These are phyloP conservation scores for Columbina picui DNA, from an alignment of 2,113 vertebrate species.

Conservation along the genomic window DNA sequence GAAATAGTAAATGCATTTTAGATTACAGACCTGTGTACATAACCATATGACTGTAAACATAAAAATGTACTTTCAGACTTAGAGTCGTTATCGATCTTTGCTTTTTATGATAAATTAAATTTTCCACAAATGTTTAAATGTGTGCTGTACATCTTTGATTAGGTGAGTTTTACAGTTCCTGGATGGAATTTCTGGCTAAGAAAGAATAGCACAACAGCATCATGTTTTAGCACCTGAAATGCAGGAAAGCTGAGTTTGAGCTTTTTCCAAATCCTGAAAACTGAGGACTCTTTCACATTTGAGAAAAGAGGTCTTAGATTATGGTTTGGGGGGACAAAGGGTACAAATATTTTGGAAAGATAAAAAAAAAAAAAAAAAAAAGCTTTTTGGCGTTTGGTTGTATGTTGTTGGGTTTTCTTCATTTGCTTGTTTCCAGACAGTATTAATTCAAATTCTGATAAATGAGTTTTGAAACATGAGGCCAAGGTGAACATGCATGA, in stretches of 20 bases:
- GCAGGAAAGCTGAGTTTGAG: background rate
- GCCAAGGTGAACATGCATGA: background rate
- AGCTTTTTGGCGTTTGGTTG: no score
- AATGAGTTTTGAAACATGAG: background rate
- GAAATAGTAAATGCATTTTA: background rate
- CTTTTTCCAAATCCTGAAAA: background rate
- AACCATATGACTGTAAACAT: background rate
- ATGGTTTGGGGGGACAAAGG: background rate
- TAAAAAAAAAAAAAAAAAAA: background rate
- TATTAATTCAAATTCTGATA: background rate
- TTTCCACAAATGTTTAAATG: background rate
- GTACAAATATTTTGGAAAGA: background rate
- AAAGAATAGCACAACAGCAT: background rate
- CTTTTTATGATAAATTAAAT: background rate
- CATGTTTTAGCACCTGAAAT: background rate
- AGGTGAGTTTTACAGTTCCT: background rate
- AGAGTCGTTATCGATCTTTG: background rate
- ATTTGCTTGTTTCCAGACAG: accelerated
- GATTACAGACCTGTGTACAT: background rate
- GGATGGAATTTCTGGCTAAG: background rate
- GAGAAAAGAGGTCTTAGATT: background rate
- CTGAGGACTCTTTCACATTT: background rate
- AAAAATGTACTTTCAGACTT: background rate
- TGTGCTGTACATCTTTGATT: background rate
- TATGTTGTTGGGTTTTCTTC: background rate